phyloP scores from a whole-genome alignment of 1,140 invertebrate genomes.

The Musca vetustissima region DNA sequence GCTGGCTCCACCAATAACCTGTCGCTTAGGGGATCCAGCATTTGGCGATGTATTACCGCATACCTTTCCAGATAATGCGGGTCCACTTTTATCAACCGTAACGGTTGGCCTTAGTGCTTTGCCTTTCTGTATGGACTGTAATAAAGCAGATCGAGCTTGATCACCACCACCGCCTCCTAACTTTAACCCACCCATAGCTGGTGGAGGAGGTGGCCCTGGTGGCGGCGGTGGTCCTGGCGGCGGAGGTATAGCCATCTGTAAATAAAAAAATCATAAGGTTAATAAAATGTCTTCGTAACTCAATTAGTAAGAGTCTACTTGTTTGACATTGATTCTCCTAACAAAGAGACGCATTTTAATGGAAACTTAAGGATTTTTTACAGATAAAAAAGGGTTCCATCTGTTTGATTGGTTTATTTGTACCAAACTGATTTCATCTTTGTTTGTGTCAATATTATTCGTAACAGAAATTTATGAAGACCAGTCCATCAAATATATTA shows the following conservation, averaged over 20 bases:
- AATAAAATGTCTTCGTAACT: no score
- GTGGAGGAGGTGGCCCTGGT: conserved; percentile 64
- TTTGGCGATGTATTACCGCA: conserved; percentile 33
- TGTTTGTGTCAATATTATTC: no score
- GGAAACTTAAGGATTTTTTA: no score
- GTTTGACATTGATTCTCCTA: no score
- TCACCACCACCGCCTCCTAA: conserved; percentile 57
- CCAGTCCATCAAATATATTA: no score
- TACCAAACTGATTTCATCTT: no score
- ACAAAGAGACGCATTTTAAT: no score
- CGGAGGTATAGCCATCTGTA: conserved; percentile 60
- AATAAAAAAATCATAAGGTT: conserved; percentile 2
- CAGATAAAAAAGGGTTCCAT: no score
- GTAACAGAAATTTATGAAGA: no score
- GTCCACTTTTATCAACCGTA: conserved; percentile 86
- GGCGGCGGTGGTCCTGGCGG: conserved; percentile 65
- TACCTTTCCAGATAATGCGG: conserved; percentile 66
- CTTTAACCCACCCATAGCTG: conserved; percentile 55
- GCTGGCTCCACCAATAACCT: conserved; percentile 37
- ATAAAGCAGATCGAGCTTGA: conserved; percentile 66
- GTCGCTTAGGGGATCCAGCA: conserved; percentile 52
- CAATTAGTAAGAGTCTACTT: no score
- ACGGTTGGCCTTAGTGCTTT: conserved; percentile 80
- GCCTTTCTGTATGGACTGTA: conserved; percentile 82
- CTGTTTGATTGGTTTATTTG: no score